Evolutionary conservation across 2,888 invertebrate genomes (phyloP).

Genomic region (Blera fallax): DNA sequence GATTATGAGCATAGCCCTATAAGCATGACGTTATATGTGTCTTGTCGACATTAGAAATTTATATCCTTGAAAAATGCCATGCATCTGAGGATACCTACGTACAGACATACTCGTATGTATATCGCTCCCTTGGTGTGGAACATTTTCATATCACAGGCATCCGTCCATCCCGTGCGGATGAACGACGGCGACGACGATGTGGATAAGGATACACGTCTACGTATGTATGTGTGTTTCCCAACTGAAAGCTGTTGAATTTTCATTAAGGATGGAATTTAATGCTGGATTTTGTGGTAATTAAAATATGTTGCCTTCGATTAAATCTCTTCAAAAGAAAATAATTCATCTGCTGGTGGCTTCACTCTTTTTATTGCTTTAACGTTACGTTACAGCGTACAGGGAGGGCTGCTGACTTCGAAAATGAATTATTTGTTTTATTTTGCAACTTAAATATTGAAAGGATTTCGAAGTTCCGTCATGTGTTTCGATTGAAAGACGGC

Average conservation of each 20-base stretch:
- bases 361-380: slow-evolving; percentile 20
- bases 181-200: neutral
- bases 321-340: slow-evolving; percentile 50
- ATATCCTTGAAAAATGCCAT: slow-evolving; percentile 63
- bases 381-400: too few relatives aligned
- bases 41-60: slow-evolving; percentile 51
- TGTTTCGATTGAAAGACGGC: too few relatives aligned
- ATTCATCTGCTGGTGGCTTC: slow-evolving; percentile 30
- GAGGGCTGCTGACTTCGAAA: too few relatives aligned
- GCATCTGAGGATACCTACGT: slow-evolving; percentile 21
- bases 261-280: slow-evolving; percentile 72
- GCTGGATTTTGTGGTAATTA: slow-evolving; percentile 72
- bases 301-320: slow-evolving; percentile 70
- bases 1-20: slow-evolving; percentile 23
- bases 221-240: neutral
- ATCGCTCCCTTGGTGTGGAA: neutral
- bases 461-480: too few relatives aligned
- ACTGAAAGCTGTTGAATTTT: slow-evolving; percentile 67
- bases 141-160: slow-evolving; percentile 36
- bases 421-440: too few relatives aligned
- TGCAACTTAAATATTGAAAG: too few relatives aligned
- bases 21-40: slow-evolving; percentile 12
- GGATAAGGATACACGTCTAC: neutral
- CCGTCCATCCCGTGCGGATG: slow-evolving; percentile 3
- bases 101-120: neutral